Evolutionary conservation across 1,140 invertebrate genomes (phyloP).

Genomic region (Drosophila bocki): DNA sequence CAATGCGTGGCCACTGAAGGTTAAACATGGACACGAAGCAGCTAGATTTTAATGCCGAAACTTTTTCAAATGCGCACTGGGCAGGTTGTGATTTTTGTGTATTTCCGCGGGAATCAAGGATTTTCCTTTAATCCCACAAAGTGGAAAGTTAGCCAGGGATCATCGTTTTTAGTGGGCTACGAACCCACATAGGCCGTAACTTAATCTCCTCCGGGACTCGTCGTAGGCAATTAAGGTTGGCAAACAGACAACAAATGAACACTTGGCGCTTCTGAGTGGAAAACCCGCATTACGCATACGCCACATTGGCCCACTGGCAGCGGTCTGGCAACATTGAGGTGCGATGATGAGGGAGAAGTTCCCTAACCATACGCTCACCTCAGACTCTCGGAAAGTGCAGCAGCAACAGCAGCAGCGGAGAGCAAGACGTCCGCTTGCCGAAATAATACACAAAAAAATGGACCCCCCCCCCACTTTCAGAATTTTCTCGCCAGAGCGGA

Average conservation of each 20-base stretch:
- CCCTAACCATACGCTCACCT: slow-evolving; percentile 54
- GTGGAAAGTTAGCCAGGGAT: slow-evolving; percentile 22
- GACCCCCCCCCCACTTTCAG: not conserved
- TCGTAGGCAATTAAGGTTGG: slow-evolving; percentile 34
- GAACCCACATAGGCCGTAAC: slow-evolving; percentile 20
- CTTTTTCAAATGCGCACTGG: slow-evolving; percentile 8
- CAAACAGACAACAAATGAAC: slow-evolving; percentile 25
- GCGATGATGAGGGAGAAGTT: slow-evolving; percentile 49
- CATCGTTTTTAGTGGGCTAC: slow-evolving; percentile 7
- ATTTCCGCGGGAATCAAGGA: slow-evolving; percentile 21
- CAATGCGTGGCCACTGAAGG: slow-evolving; percentile 71
- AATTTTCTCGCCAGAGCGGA: slow-evolving; percentile 73
- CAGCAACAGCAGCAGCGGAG: slow-evolving; percentile 11
- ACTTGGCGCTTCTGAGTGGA: slow-evolving; percentile 51
- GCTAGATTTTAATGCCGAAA: slow-evolving; percentile 22
- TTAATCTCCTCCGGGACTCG: slow-evolving; percentile 12
- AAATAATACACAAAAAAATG: slow-evolving; percentile 18
- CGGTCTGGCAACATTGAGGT: slow-evolving; percentile 72
- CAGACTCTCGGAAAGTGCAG: slow-evolving; percentile 14
- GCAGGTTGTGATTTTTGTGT: slow-evolving; percentile 2
- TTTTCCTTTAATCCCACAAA: slow-evolving; percentile 21
- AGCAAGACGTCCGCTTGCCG: slow-evolving; percentile 27
- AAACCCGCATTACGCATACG: slow-evolving; percentile 77
- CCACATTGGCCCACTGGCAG: slow-evolving; percentile 51
- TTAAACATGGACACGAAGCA: slow-evolving; percentile 55